A percentile compares a stretch with the other conserved stretches of the same genome.
These are phyloP conservation scores for Leptopilina boulardi DNA, from an alignment of 1,140 invertebrate species.

Conservation along the genomic window DNA sequence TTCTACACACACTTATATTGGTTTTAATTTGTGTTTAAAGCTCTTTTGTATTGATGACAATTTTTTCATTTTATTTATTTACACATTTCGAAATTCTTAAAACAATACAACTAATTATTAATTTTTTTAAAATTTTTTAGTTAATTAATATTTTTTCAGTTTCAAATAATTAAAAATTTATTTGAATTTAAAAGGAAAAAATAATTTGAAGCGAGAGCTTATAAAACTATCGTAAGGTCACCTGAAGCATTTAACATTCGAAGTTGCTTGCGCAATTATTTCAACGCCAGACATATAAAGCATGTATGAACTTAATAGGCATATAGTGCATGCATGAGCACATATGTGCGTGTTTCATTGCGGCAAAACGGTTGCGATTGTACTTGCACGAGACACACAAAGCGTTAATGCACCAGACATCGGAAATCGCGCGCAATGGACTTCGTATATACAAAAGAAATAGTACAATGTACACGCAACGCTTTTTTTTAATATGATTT, in stretches of 20 bases:
- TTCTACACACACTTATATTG: slow-evolving; percentile 18
- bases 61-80: not conserved
- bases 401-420: slow-evolving; percentile 3
- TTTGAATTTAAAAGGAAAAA: not conserved
- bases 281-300: not conserved
- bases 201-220: too few species aligned
- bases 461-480: not conserved
- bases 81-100: too few species aligned
- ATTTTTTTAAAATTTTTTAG: too few species aligned
- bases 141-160: too few species aligned
- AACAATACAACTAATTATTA: too few species aligned
- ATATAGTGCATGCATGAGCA: not conserved
- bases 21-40: not conserved
- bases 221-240: not conserved
- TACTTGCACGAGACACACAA: slow-evolving; percentile 4
- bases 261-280: slow-evolving; percentile 13
- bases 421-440: slow-evolving; percentile 15
- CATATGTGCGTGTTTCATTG: slow-evolving; percentile 15
- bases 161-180: too few species aligned
- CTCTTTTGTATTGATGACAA: not conserved
- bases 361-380: slow-evolving; percentile 3
- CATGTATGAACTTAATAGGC: slow-evolving; percentile 7
- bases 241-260: slow-evolving; percentile 9
- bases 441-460: slow-evolving; percentile 11
- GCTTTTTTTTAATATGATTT: not conserved